phyloP scores from a whole-genome alignment of 2,797 vertebrate species.

The Margarornis squamiger region DNA sequence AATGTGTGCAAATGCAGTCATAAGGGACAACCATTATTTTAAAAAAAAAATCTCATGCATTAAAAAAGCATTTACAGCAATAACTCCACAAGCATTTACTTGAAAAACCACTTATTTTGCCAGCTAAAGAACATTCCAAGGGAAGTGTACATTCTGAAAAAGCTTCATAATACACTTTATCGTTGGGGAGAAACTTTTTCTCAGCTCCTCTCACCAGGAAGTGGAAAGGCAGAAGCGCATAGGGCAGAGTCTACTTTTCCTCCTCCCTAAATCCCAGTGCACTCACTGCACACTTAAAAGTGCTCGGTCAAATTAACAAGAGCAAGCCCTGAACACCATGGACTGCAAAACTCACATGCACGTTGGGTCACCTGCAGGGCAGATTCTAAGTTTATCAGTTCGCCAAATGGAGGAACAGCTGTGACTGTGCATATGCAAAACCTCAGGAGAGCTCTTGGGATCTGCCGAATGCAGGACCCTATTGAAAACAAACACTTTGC shows the following conservation, averaged over 20 bases:
- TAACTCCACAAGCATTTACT: neutral
- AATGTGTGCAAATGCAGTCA: neutral
- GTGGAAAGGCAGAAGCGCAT: rapidly evolving
- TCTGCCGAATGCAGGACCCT: neutral
- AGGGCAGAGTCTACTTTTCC: neutral
- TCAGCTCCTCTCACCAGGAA: neutral
- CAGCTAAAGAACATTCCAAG: neutral
- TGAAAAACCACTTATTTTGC: neutral
- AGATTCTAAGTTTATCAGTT: neutral
- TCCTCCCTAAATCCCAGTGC: neutral
- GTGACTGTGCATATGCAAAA: neutral
- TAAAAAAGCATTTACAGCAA: neutral
- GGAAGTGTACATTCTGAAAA: neutral
- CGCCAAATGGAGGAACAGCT: neutral
- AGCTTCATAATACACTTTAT: neutral
- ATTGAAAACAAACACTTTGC: neutral
- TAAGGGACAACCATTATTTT: neutral
- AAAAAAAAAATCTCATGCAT: neutral
- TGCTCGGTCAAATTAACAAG: neutral
- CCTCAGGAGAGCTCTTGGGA: neutral
- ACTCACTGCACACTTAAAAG: neutral
- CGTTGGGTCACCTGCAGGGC: neutral
- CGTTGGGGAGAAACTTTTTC: neutral
- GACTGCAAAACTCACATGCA: neutral
- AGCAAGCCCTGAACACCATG: neutral